Conservation (phyloP, 2,888 invertebrate species). For the Alviniconcha strummeri region DNA sequence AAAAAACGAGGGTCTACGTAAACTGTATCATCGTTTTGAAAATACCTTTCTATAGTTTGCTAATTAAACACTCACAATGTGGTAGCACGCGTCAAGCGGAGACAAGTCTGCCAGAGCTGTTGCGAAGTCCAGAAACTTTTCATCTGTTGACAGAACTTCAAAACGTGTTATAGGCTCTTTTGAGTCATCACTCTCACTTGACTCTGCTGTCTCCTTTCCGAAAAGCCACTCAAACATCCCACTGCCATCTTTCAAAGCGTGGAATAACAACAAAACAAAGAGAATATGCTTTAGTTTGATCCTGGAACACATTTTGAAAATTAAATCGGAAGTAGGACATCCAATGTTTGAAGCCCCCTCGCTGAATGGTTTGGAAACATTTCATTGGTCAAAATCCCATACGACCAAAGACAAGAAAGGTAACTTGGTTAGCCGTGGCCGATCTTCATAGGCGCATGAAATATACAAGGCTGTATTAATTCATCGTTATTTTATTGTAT, state of each 20-base stretch:
- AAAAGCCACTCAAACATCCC: constrained; percentile 43
- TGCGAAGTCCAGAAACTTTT: constrained; percentile 80
- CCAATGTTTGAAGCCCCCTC: constrained; percentile 39
- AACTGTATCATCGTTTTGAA: no score
- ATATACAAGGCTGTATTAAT: not conserved
- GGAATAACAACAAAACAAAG: constrained; percentile 13
- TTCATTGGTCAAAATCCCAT: constrained; percentile 36
- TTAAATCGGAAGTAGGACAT: constrained; percentile 36
- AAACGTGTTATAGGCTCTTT: constrained; percentile 64
- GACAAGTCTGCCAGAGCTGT: constrained; percentile 78
- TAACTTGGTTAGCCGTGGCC: not conserved
- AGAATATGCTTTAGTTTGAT: constrained; percentile 25
- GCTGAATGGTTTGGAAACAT: constrained; percentile 30
- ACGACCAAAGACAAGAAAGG: not conserved
- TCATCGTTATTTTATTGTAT: not conserved
- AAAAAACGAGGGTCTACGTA: no score
- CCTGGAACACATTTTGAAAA: constrained; percentile 19
- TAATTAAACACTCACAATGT: constrained; percentile 74
- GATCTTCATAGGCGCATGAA: not conserved
- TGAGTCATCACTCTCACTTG: not conserved
- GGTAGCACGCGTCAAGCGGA: constrained; percentile 80
- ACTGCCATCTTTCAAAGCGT: not conserved
- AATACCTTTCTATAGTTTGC: no score
- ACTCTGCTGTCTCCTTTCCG: constrained; percentile 27
- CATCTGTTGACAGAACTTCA: constrained; percentile 78